Conservation (phyloP, 2,113 vertebrate genomes). For the Bombycilla garrulus region DNA sequence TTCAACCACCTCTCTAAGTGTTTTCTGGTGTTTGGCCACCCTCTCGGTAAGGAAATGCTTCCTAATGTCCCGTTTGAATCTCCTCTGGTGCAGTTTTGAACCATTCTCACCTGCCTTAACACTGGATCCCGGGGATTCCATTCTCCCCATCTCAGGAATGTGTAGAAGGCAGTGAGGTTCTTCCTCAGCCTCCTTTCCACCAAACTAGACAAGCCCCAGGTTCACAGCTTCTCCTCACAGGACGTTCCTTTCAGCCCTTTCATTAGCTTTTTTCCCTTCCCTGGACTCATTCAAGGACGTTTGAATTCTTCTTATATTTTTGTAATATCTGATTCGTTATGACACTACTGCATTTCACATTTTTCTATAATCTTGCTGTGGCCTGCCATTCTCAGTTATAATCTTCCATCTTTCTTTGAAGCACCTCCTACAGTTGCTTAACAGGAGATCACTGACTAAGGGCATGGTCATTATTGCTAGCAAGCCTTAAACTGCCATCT, state of each 20-base stretch:
- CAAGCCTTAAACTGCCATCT: not conserved
- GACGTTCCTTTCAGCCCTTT: not conserved
- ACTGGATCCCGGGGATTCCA: too few species aligned
- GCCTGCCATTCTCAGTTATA: not conserved
- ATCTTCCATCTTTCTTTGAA: not conserved
- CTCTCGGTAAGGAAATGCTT: accelerated
- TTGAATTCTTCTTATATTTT: not conserved
- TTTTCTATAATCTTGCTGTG: not conserved
- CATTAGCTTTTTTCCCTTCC: not conserved
- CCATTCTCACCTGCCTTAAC: not conserved
- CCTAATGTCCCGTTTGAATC: not conserved
- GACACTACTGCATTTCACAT: not conserved
- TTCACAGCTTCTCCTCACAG: not conserved
- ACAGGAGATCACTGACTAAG: not conserved
- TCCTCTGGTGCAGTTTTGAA: not conserved
- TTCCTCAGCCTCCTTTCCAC: not conserved
- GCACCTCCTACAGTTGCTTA: not conserved
- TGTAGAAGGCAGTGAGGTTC: accelerated
- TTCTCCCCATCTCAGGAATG: not conserved
- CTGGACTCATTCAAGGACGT: not conserved
- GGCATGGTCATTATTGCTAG: accelerated
- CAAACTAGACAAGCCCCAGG: not conserved
- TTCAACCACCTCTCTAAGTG: not conserved
- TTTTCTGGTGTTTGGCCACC: not conserved
- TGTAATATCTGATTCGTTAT: not conserved